Evolutionary conservation across 1,140 invertebrate species (phyloP).

Genomic region (Drosophila chauvacae): DNA sequence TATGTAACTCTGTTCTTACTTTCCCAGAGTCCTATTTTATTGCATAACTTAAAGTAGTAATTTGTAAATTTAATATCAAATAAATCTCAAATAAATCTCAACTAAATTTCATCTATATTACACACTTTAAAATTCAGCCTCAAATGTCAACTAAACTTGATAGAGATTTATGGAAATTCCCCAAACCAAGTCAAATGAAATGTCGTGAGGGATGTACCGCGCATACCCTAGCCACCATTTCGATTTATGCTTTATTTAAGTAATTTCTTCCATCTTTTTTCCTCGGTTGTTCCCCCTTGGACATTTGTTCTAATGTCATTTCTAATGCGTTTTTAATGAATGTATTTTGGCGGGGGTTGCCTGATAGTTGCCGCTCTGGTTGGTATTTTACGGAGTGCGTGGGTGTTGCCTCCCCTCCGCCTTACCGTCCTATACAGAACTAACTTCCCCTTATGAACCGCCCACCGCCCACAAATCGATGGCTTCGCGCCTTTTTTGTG

Average conservation of each 20-base stretch:
- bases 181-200: not conserved
- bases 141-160: not conserved
- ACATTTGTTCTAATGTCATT: slow-evolving; percentile 81
- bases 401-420: slow-evolving; percentile 2
- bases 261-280: slow-evolving; percentile 62
- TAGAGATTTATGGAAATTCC: slow-evolving; percentile 11
- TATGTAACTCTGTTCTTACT: no score
- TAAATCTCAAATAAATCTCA: not conserved
- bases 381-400: slow-evolving; percentile 19
- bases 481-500: slow-evolving; percentile 80
- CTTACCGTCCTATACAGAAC: not conserved
- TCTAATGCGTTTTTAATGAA: slow-evolving; percentile 84
- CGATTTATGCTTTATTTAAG: slow-evolving; percentile 67
- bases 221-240: slow-evolving; percentile 19
- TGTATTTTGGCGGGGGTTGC: slow-evolving; percentile 38
- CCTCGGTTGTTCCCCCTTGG: slow-evolving; percentile 23
- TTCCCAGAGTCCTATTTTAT: not conserved
- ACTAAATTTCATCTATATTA: not conserved
- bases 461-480: slow-evolving; percentile 75
- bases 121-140: not conserved
- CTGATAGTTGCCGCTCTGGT: slow-evolving; percentile 19
- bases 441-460: slow-evolving; percentile 9
- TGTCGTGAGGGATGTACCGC: not conserved
- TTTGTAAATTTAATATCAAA: not conserved
- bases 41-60: not conserved